A percentile compares a stretch with the other conserved stretches of the same genome.
phyloP scores from a whole-genome alignment of 1,140 invertebrate species.

The Meloidogyne hapla region DNA sequence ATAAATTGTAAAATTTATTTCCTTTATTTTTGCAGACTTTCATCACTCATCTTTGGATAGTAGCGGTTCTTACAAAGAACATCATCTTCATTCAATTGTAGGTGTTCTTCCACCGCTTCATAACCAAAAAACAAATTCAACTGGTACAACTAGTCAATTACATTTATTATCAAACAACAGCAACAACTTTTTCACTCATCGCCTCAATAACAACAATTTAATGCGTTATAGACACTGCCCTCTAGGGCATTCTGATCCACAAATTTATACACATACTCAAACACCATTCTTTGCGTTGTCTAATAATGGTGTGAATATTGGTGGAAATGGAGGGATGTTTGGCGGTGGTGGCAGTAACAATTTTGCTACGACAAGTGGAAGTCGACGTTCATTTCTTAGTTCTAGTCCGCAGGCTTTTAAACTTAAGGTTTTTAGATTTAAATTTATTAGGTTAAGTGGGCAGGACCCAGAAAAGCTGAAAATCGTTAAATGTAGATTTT shows the following conservation, averaged over 20 bases:
- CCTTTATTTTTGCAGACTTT: slow-evolving; percentile 43
- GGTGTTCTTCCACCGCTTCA: neutral
- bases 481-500: too few species aligned
- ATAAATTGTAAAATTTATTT: slow-evolving; percentile 3
- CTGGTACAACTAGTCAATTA: slow-evolving; percentile 5
- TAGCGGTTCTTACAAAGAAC: slow-evolving; percentile 23
- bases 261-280: slow-evolving; percentile 52
- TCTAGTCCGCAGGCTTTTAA: slow-evolving; percentile 37
- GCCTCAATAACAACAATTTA: slow-evolving; percentile 27
- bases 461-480: too few species aligned
- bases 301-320: neutral
- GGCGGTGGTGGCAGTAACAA: neutral
- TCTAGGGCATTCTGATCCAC: slow-evolving; percentile 62
- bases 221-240: slow-evolving; percentile 47
- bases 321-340: neutral
- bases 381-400: slow-evolving; percentile 34
- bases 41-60: slow-evolving; percentile 43
- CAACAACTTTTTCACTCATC: neutral
- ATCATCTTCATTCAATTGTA: neutral
- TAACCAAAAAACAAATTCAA: neutral
- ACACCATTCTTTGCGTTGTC: neutral
- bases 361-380: slow-evolving; percentile 12
- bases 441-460: neutral
- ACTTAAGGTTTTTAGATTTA: slow-evolving; percentile 29
- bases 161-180: slow-evolving; percentile 10